phyloP scores from a whole-genome alignment of 2,797 vertebrate genomes.

The Gymnodraco acuticeps region DNA sequence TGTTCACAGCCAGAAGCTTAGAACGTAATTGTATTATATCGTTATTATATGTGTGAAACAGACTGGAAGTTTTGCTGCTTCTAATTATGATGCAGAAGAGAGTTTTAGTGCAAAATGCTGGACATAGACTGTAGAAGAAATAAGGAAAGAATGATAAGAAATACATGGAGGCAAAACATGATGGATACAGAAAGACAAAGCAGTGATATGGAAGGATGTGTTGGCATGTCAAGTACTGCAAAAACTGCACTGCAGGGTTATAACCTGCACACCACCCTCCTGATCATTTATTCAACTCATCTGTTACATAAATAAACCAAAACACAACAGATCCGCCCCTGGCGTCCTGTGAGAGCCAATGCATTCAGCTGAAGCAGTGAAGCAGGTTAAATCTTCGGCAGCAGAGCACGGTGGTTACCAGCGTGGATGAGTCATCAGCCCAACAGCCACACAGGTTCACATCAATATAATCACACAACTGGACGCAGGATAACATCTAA shows the following conservation, averaged over 20 bases:
- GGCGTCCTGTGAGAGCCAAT: slow-evolving; percentile 27
- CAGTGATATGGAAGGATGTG: slow-evolving; percentile 25
- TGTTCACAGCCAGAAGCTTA: slow-evolving; percentile 38
- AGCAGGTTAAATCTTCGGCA: slow-evolving; percentile 59
- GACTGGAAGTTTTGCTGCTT: slow-evolving; percentile 24
- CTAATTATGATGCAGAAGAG: slow-evolving; percentile 53
- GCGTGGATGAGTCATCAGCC: slow-evolving; percentile 54
- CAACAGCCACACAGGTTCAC: slow-evolving; percentile 29
- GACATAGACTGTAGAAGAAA: slow-evolving; percentile 19
- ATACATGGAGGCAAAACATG: slow-evolving; percentile 42
- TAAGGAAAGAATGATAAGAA: slow-evolving; percentile 30
- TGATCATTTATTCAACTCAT: slow-evolving; percentile 68
- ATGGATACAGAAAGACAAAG: slow-evolving; percentile 53
- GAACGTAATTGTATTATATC: slow-evolving; percentile 40
- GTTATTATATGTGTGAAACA: slow-evolving; percentile 14
- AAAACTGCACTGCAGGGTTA: slow-evolving; percentile 37
- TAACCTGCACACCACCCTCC: slow-evolving; percentile 45
- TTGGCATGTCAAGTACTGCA: slow-evolving; percentile 41
- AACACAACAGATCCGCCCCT: slow-evolving; percentile 41
- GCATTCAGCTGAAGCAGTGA: slow-evolving; percentile 43
- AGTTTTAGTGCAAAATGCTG: slow-evolving; percentile 47
- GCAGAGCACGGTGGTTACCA: slow-evolving; percentile 47
- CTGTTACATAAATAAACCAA: slow-evolving; percentile 66
- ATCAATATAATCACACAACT: slow-evolving; percentile 12
- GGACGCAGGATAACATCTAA: slow-evolving; percentile 1